phyloP scores from a whole-genome alignment of 2,113 vertebrate species.

The Cyphomyrus discorhynchus region DNA sequence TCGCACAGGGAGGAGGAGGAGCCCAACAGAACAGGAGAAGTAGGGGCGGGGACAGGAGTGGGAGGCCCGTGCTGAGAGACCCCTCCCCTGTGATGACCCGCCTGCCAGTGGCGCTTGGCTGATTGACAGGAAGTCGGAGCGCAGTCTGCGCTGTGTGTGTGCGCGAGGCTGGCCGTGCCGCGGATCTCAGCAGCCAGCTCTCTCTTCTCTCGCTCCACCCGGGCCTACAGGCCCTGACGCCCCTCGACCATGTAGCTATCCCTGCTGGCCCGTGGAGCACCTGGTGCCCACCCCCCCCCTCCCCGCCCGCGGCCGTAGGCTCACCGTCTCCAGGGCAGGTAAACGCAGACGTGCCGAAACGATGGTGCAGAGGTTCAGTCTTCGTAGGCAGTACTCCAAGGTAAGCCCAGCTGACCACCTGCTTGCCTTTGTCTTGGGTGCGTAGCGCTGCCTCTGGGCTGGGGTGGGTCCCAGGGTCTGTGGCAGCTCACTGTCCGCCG shows the following conservation, averaged over 20 bases:
- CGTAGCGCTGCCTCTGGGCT: background rate
- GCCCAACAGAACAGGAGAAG: background rate
- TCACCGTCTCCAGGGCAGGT: background rate
- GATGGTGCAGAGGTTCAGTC: conserved; percentile 69
- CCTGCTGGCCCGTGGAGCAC: background rate
- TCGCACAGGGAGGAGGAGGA: background rate
- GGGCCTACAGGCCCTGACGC: background rate
- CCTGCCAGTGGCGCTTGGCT: background rate
- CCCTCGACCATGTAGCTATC: background rate
- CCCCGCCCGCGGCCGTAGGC: background rate
- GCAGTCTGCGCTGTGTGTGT: background rate
- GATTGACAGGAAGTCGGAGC: conserved; percentile 22
- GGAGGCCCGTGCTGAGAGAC: background rate
- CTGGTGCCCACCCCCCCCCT: background rate
- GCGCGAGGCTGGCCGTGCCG: background rate
- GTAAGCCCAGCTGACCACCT: conserved; percentile 40
- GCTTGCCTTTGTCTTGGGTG: background rate
- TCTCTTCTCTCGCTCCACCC: background rate
- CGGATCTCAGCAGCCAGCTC: background rate
- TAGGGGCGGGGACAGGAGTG: background rate
- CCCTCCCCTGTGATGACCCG: background rate
- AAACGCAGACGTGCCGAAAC: conserved; percentile 16
- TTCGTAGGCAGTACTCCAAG: conserved; percentile 64
- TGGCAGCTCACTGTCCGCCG: background rate
- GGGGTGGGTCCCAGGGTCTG: background rate